Conservation (phyloP, 1,140 invertebrate genomes). For the Bacillus rossius region DNA sequence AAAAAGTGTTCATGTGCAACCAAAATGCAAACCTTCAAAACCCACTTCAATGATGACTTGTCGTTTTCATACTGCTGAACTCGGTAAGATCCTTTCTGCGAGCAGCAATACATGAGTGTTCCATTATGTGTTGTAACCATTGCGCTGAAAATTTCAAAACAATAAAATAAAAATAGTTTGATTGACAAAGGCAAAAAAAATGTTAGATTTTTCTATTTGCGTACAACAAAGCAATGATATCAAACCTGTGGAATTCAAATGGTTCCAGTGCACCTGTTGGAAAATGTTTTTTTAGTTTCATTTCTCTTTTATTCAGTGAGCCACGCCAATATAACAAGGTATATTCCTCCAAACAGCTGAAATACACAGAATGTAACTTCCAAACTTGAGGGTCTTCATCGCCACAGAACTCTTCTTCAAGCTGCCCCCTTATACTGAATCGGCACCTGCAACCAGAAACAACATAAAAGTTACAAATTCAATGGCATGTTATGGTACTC, state of each 20-base stretch:
- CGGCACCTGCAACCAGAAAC: conserved; percentile 48
- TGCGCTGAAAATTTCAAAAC: conserved; percentile 46
- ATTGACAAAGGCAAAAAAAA: conserved; percentile 22
- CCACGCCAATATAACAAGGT: conserved; percentile 73
- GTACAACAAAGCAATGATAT: too few species aligned
- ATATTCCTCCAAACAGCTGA: conserved; percentile 62
- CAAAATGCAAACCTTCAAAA: conserved; percentile 43
- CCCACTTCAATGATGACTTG: conserved; percentile 51
- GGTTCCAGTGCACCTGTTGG: conserved; percentile 52
- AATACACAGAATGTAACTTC: conserved; percentile 70
- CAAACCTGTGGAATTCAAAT: conserved; percentile 69
- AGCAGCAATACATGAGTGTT: conserved; percentile 54
- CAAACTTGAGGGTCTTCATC: conserved; percentile 55
- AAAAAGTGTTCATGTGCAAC: too few species aligned
- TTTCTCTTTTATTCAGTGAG: conserved; percentile 62
- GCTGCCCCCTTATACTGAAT: conserved; percentile 64
- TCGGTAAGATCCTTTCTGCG: conserved; percentile 47
- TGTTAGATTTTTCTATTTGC: conserved; percentile 24
- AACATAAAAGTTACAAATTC: too few species aligned
- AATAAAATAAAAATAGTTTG: conserved; percentile 14
- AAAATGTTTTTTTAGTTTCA: conserved; percentile 58
- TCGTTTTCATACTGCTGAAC: conserved; percentile 50
- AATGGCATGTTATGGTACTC: too few species aligned
- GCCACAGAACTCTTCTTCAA: conserved; percentile 36
- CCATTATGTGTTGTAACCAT: conserved; percentile 55